Conservation (phyloP, 2,888 invertebrate genomes). For the Noctua janthina region DNA sequence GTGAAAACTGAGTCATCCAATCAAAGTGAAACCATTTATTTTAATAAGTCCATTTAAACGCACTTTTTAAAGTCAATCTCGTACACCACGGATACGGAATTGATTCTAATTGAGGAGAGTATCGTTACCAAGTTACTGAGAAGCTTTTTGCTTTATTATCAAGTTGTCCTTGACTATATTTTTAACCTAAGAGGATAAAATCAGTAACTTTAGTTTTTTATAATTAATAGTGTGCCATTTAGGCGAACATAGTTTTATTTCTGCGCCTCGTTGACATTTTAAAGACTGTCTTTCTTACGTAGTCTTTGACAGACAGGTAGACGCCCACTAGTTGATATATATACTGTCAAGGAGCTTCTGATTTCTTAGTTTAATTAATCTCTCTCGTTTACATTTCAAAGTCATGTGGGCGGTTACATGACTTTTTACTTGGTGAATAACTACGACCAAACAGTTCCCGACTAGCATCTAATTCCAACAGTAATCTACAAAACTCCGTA, state of each 20-base stretch:
- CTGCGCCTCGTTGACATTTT: not conserved
- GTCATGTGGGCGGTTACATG: not conserved
- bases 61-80: not conserved
- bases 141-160: not conserved
- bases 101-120: too few species aligned
- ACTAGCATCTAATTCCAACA: not conserved
- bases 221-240: not conserved
- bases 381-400: not conserved
- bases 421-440: constrained; percentile 1
- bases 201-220: too few species aligned
- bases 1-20: not conserved
- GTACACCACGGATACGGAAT: too few species aligned
- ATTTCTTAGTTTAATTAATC: not conserved
- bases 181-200: not conserved
- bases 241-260: not conserved
- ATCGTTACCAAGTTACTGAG: not conserved
- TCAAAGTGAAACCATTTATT: not conserved
- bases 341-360: not conserved
- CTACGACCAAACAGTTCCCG: not conserved
- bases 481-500: constrained; percentile 17
- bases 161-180: not conserved
- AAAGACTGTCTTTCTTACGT: too few species aligned
- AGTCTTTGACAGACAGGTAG: not conserved
- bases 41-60: not conserved
- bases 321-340: not conserved